A percentile compares a stretch with the other conserved stretches of the same genome.
Evolutionary conservation across 2,888 invertebrate genomes (phyloP).

Genomic region (Idaea aversata): DNA sequence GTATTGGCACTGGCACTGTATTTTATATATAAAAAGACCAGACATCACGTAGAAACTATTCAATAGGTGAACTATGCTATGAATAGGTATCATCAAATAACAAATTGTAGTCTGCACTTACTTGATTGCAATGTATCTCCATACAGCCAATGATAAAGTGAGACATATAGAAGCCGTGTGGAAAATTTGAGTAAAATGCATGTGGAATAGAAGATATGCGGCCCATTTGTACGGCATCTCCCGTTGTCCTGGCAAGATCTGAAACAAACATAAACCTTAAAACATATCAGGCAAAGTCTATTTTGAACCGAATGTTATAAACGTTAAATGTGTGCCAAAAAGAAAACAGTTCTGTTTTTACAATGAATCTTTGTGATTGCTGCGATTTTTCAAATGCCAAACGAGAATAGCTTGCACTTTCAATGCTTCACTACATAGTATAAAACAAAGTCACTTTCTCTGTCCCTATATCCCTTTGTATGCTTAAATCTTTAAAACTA

Average conservation of each 20-base stretch:
- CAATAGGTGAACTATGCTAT: background rate
- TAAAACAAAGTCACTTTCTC: too few species aligned
- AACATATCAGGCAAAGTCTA: background rate
- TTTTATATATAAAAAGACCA: background rate
- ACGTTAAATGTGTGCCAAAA: background rate
- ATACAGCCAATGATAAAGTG: conserved; percentile 89
- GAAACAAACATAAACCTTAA: conserved; percentile 15
- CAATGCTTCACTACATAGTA: too few species aligned
- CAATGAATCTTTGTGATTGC: background rate
- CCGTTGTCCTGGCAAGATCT: conserved; percentile 81
- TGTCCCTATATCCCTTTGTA: too few species aligned
- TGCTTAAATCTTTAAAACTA: too few species aligned
- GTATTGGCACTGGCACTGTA: background rate
- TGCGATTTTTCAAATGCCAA: background rate
- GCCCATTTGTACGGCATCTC: conserved; percentile 87
- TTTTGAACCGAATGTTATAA: background rate
- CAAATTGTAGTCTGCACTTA: conserved; percentile 60
- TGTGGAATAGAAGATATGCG: conserved; percentile 88
- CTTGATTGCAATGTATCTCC: conserved; percentile 93
- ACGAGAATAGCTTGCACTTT: background rate
- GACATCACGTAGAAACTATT: background rate
- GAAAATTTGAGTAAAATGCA: conserved; percentile 89
- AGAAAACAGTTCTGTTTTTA: background rate
- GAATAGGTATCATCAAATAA: background rate
- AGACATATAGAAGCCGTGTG: conserved; percentile 92